Evolutionary conservation across 2,113 vertebrate species (phyloP).

Genomic region (Pseudolaguvia tuberculata): DNA sequence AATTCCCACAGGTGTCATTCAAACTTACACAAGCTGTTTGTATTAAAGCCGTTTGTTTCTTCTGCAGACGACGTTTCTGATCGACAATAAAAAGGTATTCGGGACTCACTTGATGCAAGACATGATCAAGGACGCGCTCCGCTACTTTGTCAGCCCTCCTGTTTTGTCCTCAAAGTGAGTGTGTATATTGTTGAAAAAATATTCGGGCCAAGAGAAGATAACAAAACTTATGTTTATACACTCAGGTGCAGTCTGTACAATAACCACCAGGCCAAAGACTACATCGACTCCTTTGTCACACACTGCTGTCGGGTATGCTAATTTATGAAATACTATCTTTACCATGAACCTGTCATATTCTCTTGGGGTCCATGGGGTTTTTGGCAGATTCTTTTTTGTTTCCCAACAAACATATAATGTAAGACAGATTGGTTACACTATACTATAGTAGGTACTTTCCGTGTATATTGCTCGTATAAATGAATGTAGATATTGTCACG

Average conservation of each 20-base stretch:
- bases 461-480: too few relatives aligned
- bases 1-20: not conserved
- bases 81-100: constrained; percentile 97
- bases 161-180: constrained; percentile 95
- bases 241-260: constrained; percentile 93
- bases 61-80: constrained; percentile 88
- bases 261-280: constrained; percentile 97
- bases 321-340: not conserved
- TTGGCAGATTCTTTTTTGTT: too few relatives aligned
- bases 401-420: too few relatives aligned
- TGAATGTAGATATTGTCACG: too few relatives aligned
- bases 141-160: constrained; percentile 94
- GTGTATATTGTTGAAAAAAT: not conserved
- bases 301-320: constrained; percentile 88
- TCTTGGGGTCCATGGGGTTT: too few relatives aligned
- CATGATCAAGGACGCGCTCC: constrained; percentile 95
- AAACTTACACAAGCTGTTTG: not conserved
- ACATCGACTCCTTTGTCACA: constrained; percentile 96
- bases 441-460: too few relatives aligned
- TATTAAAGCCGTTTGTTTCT: not conserved
- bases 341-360: not conserved
- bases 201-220: not conserved
- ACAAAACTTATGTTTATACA: constrained; percentile 33
- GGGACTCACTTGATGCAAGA: constrained; percentile 98
- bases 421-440: too few relatives aligned